These are phyloP conservation scores for Coremacera marginata DNA, from an alignment of 2,888 invertebrate genomes.

Conservation along the genomic window DNA sequence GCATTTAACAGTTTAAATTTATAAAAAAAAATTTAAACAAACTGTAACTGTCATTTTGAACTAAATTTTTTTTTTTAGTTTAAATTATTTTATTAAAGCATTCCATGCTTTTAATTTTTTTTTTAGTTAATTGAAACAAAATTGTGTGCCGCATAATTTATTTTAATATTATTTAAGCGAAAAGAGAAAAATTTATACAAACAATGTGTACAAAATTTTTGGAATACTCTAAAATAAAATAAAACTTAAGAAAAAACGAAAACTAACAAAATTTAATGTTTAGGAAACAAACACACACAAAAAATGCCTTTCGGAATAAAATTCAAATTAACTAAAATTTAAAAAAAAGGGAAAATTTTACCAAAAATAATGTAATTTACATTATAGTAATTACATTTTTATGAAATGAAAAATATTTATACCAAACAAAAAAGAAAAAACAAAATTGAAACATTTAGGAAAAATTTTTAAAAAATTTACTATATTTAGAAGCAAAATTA, in stretches of 20 bases:
- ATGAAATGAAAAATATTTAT: conserved; percentile 55
- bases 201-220: conserved; percentile 47
- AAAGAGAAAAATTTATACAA: conserved; percentile 48
- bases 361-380: conserved; percentile 25
- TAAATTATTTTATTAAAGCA: not conserved
- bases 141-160: not conserved
- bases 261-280: conserved; percentile 59
- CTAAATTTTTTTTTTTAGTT: conserved; percentile 49
- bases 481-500: conserved; percentile 56
- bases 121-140: conserved; percentile 38
- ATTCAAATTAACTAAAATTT: conserved; percentile 58
- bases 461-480: conserved; percentile 46
- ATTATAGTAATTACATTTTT: conserved; percentile 47
- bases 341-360: conserved; percentile 43
- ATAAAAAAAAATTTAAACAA: conserved; percentile 20
- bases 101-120: conserved; percentile 47
- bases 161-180: conserved; percentile 31
- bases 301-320: conserved; percentile 68
- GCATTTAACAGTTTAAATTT: conserved; percentile 16
- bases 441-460: conserved; percentile 40
- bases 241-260: conserved; percentile 22
- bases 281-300: conserved; percentile 59
- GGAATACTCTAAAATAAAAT: conserved; percentile 39
- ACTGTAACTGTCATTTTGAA: conserved; percentile 54
- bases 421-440: conserved; percentile 41